phyloP scores from a whole-genome alignment of 2,113 vertebrate genomes.

The Cricetomys ansorgei region DNA sequence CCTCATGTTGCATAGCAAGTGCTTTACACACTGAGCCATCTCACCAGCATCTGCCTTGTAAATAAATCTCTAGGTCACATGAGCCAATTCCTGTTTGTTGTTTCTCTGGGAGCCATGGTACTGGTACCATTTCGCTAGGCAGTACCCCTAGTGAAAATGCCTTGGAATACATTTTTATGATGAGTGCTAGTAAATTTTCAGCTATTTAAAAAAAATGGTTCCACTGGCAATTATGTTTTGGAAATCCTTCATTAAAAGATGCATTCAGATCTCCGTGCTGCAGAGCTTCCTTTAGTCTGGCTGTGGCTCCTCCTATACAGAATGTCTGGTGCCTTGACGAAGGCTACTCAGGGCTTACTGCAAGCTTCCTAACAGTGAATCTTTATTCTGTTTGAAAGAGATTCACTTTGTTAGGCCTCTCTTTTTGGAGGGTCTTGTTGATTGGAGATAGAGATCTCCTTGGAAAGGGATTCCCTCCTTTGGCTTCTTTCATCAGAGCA shows the following conservation, averaged over 20 bases:
- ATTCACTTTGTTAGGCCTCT: too few species aligned
- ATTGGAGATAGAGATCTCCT: background rate
- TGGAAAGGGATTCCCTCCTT: background rate
- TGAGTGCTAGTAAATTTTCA: background rate
- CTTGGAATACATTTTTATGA: background rate
- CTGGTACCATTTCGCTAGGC: background rate
- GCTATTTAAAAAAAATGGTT: background rate
- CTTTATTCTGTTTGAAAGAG: slow-evolving; percentile 18
- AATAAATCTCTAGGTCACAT: background rate
- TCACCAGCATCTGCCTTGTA: background rate
- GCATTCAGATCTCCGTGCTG: background rate
- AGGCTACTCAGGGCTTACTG: background rate
- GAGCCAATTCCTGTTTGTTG: background rate
- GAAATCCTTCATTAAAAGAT: background rate
- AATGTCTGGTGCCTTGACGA: background rate
- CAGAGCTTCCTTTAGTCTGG: background rate
- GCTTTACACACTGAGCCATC: background rate
- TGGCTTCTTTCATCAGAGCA: background rate
- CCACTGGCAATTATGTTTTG: background rate
- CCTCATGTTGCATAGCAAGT: background rate
- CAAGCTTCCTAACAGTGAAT: background rate
- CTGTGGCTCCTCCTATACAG: background rate
- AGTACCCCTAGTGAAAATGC: background rate
- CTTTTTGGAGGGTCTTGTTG: background rate
- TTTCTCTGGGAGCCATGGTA: background rate